Conservation (phyloP, 2,113 vertebrate genomes). For the Misgurnus mizolepis region DNA sequence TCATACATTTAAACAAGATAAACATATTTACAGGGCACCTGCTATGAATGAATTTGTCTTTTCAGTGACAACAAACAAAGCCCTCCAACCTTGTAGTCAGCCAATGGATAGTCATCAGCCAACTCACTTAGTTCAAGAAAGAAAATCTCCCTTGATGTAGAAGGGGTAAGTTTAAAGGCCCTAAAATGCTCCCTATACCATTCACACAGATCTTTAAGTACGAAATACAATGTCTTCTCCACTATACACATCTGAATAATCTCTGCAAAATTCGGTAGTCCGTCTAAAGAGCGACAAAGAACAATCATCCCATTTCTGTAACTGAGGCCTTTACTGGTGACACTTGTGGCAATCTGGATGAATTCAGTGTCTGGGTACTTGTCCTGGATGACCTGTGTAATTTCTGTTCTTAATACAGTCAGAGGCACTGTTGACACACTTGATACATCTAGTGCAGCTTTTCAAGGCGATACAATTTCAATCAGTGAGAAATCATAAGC, state of each 20-base stretch:
- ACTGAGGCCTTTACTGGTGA: not conserved
- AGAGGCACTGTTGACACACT: not conserved
- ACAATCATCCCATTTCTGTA: conserved; percentile 8
- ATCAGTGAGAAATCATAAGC: not conserved
- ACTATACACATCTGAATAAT: not conserved
- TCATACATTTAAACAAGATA: not conserved
- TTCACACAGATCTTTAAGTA: not conserved
- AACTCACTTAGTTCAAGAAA: conserved; percentile 5
- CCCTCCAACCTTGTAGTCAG: not conserved
- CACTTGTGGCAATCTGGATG: not conserved
- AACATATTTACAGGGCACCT: not conserved
- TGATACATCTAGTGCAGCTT: not conserved
- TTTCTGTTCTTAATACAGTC: not conserved
- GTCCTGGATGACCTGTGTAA: not conserved
- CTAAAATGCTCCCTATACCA: not conserved
- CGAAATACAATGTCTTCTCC: not conserved
- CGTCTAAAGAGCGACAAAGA: not conserved
- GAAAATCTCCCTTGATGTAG: not conserved
- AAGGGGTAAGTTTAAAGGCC: not conserved
- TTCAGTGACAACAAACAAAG: not conserved
- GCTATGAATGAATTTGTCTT: not conserved
- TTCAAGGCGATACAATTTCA: not conserved
- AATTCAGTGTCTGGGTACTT: not conserved
- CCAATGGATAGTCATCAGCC: not conserved
- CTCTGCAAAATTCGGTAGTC: not conserved